phyloP scores from a whole-genome alignment of 2,113 vertebrate species.

The Crypturellus undulatus region DNA sequence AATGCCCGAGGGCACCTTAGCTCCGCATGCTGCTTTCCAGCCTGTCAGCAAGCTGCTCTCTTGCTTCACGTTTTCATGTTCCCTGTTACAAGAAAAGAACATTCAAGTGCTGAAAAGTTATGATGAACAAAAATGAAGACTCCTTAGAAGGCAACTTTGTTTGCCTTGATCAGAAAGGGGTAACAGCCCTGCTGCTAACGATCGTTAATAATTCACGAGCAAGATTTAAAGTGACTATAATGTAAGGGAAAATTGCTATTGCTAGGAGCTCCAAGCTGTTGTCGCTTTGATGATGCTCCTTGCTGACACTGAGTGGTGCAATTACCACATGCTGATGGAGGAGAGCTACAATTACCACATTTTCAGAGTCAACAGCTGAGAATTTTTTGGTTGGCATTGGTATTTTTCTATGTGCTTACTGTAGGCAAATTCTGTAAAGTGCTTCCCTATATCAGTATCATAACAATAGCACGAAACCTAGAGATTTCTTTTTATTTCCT shows the following conservation, averaged over 20 bases:
- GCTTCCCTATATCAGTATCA: background rate
- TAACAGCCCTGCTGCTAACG: background rate
- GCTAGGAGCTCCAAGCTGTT: conserved; percentile 10
- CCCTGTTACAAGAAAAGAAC: background rate
- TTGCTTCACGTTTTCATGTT: background rate
- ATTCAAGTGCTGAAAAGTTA: background rate
- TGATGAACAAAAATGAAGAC: background rate
- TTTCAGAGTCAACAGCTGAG: conserved; percentile 47
- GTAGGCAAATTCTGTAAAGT: conserved; percentile 3
- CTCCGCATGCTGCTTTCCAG: background rate
- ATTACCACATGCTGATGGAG: conserved; percentile 45
- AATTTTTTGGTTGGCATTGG: background rate
- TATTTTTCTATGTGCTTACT: conserved; percentile 27
- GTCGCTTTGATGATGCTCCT: conserved; percentile 55
- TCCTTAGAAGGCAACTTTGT: conserved; percentile 26
- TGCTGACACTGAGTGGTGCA: conserved; percentile 56
- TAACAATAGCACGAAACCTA: background rate
- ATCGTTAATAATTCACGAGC: conserved; percentile 55
- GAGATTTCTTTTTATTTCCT: background rate
- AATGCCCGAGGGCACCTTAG: fast-evolving
- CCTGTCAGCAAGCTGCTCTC: background rate
- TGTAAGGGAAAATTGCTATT: background rate
- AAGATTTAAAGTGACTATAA: conserved; percentile 50
- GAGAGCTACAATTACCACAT: background rate
- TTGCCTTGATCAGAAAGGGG: background rate